phyloP scores from a whole-genome alignment of 2,888 invertebrate genomes.

The Coleophora deauratella region DNA sequence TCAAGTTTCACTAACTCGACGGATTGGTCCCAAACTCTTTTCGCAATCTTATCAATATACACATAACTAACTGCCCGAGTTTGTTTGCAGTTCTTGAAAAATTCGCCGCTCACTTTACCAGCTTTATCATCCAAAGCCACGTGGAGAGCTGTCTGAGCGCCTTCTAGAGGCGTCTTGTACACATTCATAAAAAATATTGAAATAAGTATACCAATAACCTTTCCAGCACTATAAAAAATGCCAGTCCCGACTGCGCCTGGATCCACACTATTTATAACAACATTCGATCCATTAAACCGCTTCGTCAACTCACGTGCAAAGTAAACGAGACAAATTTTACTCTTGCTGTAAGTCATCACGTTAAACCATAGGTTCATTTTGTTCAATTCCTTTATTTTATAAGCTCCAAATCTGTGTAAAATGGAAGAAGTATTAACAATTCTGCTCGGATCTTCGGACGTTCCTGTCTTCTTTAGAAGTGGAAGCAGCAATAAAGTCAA shows the following conservation, averaged over 20 bases:
- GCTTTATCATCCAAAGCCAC: constrained; percentile 80
- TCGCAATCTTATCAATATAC: constrained; percentile 76
- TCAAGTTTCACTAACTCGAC: constrained; percentile 72
- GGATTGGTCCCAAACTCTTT: constrained; percentile 84
- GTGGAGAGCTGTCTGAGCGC: constrained; percentile 83
- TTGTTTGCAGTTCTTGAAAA: constrained; percentile 81
- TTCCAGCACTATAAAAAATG: constrained; percentile 72
- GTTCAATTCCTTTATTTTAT: constrained; percentile 78
- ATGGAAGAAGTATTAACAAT: constrained; percentile 82
- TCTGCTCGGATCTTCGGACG: constrained; percentile 74
- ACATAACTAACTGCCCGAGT: constrained; percentile 67
- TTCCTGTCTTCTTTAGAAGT: constrained; percentile 68
- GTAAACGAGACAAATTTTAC: constrained; percentile 80
- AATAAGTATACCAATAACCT: constrained; percentile 54
- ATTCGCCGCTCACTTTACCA: constrained; percentile 77
- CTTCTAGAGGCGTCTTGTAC: constrained; percentile 81
- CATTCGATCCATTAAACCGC: constrained; percentile 71
- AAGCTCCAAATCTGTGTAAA: constrained; percentile 75
- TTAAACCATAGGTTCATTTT: constrained; percentile 63
- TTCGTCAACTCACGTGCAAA: constrained; percentile 77
- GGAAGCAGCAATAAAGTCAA: constrained; percentile 88
- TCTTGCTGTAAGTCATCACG: constrained; percentile 52
- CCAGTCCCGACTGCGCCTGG: constrained; percentile 84
- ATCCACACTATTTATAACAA: constrained; percentile 83
- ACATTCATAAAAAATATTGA: constrained; percentile 26